Percentiles rank a stretch among this genome's conserved stretches.
These are phyloP conservation scores for Sebastes minor DNA, from an alignment of 2,797 vertebrate species.

Conservation along the genomic window DNA sequence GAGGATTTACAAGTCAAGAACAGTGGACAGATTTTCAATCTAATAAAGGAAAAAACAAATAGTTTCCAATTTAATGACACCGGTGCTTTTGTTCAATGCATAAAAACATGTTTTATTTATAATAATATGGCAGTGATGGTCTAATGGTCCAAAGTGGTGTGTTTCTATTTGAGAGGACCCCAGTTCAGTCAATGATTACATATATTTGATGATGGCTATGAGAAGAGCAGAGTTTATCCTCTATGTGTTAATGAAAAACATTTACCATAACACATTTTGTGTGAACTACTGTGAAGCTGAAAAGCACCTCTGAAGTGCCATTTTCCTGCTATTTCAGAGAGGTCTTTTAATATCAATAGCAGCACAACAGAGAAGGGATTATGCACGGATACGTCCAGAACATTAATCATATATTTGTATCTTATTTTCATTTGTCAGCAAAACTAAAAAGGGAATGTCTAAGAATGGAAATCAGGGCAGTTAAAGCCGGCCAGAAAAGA, in stretches of 20 bases:
- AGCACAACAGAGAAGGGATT: background rate
- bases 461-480: slow-evolving; percentile 51
- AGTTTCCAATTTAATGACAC: background rate
- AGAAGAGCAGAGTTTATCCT: background rate
- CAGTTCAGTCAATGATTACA: background rate
- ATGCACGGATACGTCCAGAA: background rate
- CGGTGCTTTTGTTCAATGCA: background rate
- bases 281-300: background rate
- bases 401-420: slow-evolving; percentile 28
- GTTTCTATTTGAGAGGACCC: background rate
- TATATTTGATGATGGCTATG: background rate
- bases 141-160: background rate
- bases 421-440: slow-evolving; percentile 36
- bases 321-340: background rate
- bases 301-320: slow-evolving; percentile 10
- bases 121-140: background rate
- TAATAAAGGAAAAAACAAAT: background rate
- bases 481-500: slow-evolving; percentile 3
- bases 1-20: background rate
- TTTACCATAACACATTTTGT: background rate
- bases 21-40: background rate
- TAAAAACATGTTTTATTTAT: background rate
- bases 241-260: background rate
- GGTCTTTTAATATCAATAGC: slow-evolving; percentile 32
- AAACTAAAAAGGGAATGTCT: slow-evolving; percentile 39